Percentiles rank a stretch among this genome's conserved stretches.
These are phyloP conservation scores for Brevipalpus yothersi DNA, from an alignment of 1,140 invertebrate genomes.

Conservation along the genomic window DNA sequence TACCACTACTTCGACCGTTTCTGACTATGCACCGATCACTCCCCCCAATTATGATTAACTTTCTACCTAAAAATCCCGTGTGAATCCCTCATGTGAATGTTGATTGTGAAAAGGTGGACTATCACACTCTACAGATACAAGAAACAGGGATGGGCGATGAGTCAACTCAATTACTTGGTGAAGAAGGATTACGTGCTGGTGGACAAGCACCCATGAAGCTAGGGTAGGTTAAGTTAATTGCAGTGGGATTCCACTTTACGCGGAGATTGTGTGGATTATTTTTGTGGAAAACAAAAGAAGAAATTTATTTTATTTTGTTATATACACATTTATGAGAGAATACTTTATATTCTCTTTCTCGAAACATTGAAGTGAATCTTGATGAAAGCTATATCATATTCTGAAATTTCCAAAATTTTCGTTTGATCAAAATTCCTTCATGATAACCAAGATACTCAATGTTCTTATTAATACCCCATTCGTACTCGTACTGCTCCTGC, in stretches of 20 bases:
- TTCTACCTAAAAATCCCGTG: no score
- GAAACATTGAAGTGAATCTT: background rate
- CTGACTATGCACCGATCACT: no score
- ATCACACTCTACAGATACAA: constrained; percentile 14
- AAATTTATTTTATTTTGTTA: background rate
- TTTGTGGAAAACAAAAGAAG: background rate
- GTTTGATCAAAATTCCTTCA: no score
- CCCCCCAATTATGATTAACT: no score
- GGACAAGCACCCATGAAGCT: constrained; percentile 74
- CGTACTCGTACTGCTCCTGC: no score
- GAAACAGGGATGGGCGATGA: constrained; percentile 47
- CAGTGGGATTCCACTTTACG: background rate
- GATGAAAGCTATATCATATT: background rate
- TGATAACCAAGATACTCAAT: no score
- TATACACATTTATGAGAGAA: background rate
- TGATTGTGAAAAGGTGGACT: constrained; percentile 3
- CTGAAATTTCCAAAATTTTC: background rate
- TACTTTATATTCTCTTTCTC: background rate
- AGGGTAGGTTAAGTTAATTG: constrained; percentile 35
- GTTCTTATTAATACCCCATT: no score
- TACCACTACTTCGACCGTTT: no score
- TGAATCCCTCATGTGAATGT: background rate
- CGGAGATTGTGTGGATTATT: background rate
- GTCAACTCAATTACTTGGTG: constrained; percentile 71
- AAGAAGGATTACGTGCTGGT: constrained; percentile 65